Evolutionary conservation across 1,140 invertebrate genomes (phyloP).

Genomic region (Microplitis demolitor): DNA sequence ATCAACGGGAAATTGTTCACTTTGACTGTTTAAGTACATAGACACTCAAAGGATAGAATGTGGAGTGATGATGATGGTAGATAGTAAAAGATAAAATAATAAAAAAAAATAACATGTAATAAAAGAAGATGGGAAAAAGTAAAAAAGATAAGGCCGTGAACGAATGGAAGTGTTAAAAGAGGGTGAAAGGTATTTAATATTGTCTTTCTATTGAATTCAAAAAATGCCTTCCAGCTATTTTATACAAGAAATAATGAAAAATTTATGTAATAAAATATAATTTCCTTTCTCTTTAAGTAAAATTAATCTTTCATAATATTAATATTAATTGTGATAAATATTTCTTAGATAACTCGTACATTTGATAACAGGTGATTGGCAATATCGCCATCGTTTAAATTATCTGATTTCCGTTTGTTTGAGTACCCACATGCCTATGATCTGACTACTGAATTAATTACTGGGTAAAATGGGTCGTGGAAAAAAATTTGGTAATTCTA

Average conservation of each 20-base stretch:
- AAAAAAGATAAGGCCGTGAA: too few relatives aligned
- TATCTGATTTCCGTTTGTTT: too few relatives aligned
- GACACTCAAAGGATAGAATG: background rate
- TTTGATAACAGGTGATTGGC: too few relatives aligned
- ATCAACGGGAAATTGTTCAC: slow-evolving; percentile 16
- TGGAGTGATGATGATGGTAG: background rate
- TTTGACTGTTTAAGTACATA: slow-evolving; percentile 7
- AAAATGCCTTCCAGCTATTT: slow-evolving; percentile 5
- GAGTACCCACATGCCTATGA: too few relatives aligned
- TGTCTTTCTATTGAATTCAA: slow-evolving; percentile 5
- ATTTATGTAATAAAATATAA: background rate
- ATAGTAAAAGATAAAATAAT: background rate
- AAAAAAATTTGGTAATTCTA: too few relatives aligned
- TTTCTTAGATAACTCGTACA: too few relatives aligned
- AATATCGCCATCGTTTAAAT: too few relatives aligned
- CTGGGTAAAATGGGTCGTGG: too few relatives aligned
- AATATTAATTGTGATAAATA: too few relatives aligned
- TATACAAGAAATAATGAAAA: background rate
- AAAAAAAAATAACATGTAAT: background rate
- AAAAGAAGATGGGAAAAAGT: background rate
- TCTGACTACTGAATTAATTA: too few relatives aligned
- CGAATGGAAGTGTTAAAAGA: background rate
- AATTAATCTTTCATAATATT: too few relatives aligned
- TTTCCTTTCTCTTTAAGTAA: background rate
- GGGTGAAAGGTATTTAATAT: background rate